Base-by-base conservation (phyloP, 2,888 invertebrate genomes). In the Polydrusus cervinus region DNA sequence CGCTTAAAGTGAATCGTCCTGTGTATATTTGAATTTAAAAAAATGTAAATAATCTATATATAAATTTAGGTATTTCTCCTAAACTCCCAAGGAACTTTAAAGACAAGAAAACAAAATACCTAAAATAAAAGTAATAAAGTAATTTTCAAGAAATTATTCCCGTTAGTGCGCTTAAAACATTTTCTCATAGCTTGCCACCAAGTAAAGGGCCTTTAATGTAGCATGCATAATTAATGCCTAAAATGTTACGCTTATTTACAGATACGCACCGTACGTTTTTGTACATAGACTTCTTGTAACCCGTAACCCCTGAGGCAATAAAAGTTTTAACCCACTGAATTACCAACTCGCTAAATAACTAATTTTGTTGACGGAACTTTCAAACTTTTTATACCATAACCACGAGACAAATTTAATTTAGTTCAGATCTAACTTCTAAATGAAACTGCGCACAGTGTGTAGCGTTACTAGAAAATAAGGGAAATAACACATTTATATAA, bases 371-470 rank as follows among this genome's bases (percentile, higher is more conserved):
- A 51, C 49, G 16, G 8, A 57, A 57, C 14, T 57, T 16, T 57
- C 14, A 13, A 57, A 38, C 57, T 57, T 57, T 57, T 57, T 38
- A 57, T 34, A 57, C 57, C 57, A 38, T n/a, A 30, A 57, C 57
- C 16, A 38, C 13, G 40, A 40, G 18, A 61, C 61, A 61, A 61
- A 61, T 61, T 61, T 40, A 61, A 61, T 61, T 61, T 61, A 13
- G 40, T 40, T 60, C 61, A 20, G 61, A 18, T 61, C 18, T 61
- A 61, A 61, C 40, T 61, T 61, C 40, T 61, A 18, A 61, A 61
- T 34, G 49, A 49, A 65, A 49, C 47, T 1, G 7, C 9, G 34
- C 8, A 34, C 34, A 34, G 34, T 34, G 34, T 3, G 34, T 1
- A 7, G n/a, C n/a, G n/a, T n/a, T n/a, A n/a, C n/a, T n/a, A n/a